A percentile compares a stretch with the other conserved stretches of the same genome.
Conservation (phyloP, 2,888 invertebrate species). For the Dynastes grantii region DNA sequence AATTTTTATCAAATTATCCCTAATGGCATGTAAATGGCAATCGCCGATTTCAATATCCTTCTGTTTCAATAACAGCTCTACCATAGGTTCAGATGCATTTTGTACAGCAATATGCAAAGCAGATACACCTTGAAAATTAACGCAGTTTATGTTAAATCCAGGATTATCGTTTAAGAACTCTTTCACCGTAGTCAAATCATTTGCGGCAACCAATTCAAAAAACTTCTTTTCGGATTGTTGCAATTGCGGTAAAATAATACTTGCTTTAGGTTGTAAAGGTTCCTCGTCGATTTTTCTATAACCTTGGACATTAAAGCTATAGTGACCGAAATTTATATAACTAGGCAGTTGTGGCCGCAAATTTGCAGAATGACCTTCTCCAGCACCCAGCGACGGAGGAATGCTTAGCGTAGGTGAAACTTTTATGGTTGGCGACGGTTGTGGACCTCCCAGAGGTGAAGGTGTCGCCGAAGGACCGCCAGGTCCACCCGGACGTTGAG, state of each 20-base stretch:
- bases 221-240: constrained; percentile 72
- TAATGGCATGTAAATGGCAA: constrained; percentile 78
- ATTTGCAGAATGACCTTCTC: background rate
- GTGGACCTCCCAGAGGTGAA: background rate
- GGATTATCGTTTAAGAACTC: constrained; percentile 69
- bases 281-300: constrained; percentile 44
- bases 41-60: constrained; percentile 78
- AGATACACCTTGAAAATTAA: constrained; percentile 77
- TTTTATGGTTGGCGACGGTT: background rate
- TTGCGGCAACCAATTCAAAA: constrained; percentile 71
- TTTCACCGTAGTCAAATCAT: constrained; percentile 70
- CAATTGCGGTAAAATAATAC: constrained; percentile 72
- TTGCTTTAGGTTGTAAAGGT: constrained; percentile 59
- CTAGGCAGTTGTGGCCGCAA: constrained; percentile 31
- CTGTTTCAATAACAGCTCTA: constrained; percentile 76
- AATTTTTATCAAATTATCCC: constrained; percentile 76
- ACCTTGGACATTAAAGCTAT: constrained; percentile 47
- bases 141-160: constrained; percentile 74
- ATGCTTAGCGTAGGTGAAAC: constrained; percentile 4
- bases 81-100: constrained; percentile 76
- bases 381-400: background rate
- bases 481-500: too few species aligned
- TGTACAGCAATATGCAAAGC: constrained; percentile 80
- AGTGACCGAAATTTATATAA: constrained; percentile 49
- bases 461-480: background rate